phyloP scores from a whole-genome alignment of 2,888 invertebrate genomes.

The Celastrina argiolus region DNA sequence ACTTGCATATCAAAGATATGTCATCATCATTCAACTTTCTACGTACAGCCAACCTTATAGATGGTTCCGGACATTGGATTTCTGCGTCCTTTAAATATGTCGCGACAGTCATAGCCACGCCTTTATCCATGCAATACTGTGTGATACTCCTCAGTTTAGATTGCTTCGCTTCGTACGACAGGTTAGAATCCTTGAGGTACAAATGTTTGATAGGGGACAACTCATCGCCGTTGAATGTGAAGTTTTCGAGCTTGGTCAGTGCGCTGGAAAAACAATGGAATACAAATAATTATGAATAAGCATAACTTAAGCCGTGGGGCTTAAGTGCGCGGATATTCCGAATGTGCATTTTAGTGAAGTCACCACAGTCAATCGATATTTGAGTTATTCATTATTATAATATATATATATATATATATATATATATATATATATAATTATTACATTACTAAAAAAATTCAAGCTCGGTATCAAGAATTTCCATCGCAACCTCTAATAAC shows the following conservation, averaged over 20 bases:
- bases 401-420: too few relatives aligned
- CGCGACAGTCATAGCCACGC: conserved; percentile 83
- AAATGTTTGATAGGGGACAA: conserved; percentile 87
- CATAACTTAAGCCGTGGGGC: too few relatives aligned
- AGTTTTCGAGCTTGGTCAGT: conserved; percentile 62
- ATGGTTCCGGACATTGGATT: conserved; percentile 81
- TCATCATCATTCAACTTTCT: conserved; percentile 80
- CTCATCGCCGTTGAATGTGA: conserved; percentile 76
- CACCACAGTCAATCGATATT: too few relatives aligned
- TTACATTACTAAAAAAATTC: too few relatives aligned
- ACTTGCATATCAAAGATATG: conserved; percentile 62
- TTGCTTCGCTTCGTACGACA: conserved; percentile 65
- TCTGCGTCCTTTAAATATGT: conserved; percentile 84
- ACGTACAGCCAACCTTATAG: conserved; percentile 85
- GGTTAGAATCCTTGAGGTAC: conserved; percentile 75
- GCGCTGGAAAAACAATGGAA: conserved; percentile 46
- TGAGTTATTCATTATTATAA: too few relatives aligned
- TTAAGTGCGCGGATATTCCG: too few relatives aligned
- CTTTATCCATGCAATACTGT: conserved; percentile 80
- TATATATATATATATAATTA: too few relatives aligned
- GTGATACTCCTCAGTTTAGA: conserved; percentile 80
- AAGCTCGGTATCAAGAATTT: too few relatives aligned
- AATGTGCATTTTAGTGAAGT: too few relatives aligned
- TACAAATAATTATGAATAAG: background rate
- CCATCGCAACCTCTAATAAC: too few relatives aligned